Base-by-base conservation (phyloP, 2,797 vertebrate species). In the Betta splendens region DNA sequence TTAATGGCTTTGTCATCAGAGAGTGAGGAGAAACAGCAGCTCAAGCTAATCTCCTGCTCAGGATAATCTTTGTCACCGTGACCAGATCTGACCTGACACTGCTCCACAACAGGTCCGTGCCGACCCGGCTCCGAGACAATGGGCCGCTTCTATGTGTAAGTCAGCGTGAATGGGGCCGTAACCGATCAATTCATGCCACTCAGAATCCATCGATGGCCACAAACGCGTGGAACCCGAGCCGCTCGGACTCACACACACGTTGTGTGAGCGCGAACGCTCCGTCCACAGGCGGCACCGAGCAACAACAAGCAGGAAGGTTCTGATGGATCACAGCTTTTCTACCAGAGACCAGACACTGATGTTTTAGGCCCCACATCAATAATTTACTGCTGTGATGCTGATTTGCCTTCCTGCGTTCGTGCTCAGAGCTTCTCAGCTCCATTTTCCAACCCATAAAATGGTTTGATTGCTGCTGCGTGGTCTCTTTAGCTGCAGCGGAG, bases 61-160 rank as follows among this genome's bases (percentile, higher is more conserved):
- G 31, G 43, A 22, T 64, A 25, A 69, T 65, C 60, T 75, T 45
- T 68, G 77, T 75, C 77, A 77, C 10, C 0, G 37, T 69, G 81
- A 72, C 72, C 51, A 32, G 63, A 64, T 43, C 36, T 35, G 58
- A 79, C 69, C 72, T 15, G 37, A 52, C 59, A 33, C 69, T 62
- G 32, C 65, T 66, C 48, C n/a, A 44, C 50, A 71, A 57, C 35
- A 45, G 33, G 56, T 16, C 65, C 59, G 9, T 73, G 52, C 60
- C 64, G 71, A 67, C 36, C 31, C 17, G 47, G n/a, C 21, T 39
- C 3, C 0, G 28, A 66, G 53, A 85, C 76, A 81, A 86, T 73
- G 65, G 62, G 40, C 15, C 42, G 12, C n/a, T 10, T 64, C 69
- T 64, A 76, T 46, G 57, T 70, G 82, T 76, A 78, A 55, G 11